Evolutionary conservation across 2,888 invertebrate genomes (phyloP).

Genomic region (Troides aeacus): DNA sequence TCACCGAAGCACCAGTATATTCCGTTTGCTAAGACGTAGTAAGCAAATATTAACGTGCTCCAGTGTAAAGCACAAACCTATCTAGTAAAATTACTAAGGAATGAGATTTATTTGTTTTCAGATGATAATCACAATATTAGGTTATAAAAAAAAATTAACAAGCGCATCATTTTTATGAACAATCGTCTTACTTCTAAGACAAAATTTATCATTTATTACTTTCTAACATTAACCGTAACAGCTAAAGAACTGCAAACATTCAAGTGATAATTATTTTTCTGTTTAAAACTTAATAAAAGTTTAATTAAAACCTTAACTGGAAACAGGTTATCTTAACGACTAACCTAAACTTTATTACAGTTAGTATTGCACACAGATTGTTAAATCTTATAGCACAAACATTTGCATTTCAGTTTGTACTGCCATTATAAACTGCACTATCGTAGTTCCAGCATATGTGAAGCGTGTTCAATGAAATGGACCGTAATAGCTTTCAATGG

Average conservation of each 20-base stretch:
- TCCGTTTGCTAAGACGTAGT: not conserved
- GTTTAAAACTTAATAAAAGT: too few relatives aligned
- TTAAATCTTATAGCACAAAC: not conserved
- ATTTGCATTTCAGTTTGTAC: not conserved
- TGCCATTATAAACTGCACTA: not conserved
- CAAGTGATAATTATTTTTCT: too few relatives aligned
- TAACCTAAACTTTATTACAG: too few relatives aligned
- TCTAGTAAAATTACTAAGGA: not conserved
- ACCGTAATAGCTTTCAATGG: conserved; percentile 11
- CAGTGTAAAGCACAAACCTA: not conserved
- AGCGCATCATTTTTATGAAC: too few relatives aligned
- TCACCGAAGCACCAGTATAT: not conserved
- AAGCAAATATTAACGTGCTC: not conserved
- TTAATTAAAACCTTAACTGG: too few relatives aligned
- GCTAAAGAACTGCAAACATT: too few relatives aligned
- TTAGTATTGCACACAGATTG: too few relatives aligned
- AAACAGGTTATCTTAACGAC: too few relatives aligned
- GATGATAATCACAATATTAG: not conserved
- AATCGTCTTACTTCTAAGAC: too few relatives aligned
- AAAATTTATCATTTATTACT: too few relatives aligned
- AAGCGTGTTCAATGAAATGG: not conserved
- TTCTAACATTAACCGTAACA: too few relatives aligned
- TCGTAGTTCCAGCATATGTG: not conserved
- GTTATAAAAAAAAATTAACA: too few relatives aligned
- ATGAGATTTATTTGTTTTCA: not conserved